A percentile compares a stretch with the other conserved stretches of the same genome.
These are phyloP conservation scores for Phoenoteleia sp. DNA, from an alignment of 2,888 invertebrate species.

Conservation along the genomic window DNA sequence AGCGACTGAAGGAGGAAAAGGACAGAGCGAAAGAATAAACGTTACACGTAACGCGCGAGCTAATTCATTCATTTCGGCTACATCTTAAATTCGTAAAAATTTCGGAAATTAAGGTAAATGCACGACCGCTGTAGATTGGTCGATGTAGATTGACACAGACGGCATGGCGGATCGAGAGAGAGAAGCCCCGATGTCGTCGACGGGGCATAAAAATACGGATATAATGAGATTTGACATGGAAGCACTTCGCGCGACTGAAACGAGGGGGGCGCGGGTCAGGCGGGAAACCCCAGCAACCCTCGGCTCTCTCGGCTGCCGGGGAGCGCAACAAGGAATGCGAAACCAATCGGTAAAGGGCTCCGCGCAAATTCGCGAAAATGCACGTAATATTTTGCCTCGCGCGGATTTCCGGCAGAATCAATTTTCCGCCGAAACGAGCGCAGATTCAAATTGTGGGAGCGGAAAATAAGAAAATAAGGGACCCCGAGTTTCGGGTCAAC, in stretches of 20 bases:
- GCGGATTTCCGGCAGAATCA: too few species aligned
- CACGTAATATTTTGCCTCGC: too few species aligned
- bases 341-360: conserved; percentile 57
- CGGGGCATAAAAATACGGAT: conserved; percentile 80
- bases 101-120: conserved; percentile 27
- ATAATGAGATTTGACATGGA: conserved; percentile 84
- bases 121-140: conserved; percentile 12
- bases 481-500: too few species aligned
- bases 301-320: conserved; percentile 10
- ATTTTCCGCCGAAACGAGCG: too few species aligned
- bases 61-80: conserved; percentile 43
- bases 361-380: too few species aligned
- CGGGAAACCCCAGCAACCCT: conserved; percentile 69
- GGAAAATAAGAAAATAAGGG: too few species aligned
- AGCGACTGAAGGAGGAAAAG: neutral
- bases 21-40: conserved; percentile 35
- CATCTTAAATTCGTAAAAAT: conserved; percentile 43
- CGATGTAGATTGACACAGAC: conserved; percentile 31
- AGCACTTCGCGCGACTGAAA: conserved; percentile 78
- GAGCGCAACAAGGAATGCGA: conserved; percentile 61
- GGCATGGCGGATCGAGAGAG: conserved; percentile 53
- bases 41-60: conserved; percentile 51
- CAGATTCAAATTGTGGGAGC: too few species aligned
- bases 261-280: conserved; percentile 57
- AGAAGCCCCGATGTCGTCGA: conserved; percentile 77